phyloP scores from a whole-genome alignment of 1,140 invertebrate species.

The Cydia amplana region DNA sequence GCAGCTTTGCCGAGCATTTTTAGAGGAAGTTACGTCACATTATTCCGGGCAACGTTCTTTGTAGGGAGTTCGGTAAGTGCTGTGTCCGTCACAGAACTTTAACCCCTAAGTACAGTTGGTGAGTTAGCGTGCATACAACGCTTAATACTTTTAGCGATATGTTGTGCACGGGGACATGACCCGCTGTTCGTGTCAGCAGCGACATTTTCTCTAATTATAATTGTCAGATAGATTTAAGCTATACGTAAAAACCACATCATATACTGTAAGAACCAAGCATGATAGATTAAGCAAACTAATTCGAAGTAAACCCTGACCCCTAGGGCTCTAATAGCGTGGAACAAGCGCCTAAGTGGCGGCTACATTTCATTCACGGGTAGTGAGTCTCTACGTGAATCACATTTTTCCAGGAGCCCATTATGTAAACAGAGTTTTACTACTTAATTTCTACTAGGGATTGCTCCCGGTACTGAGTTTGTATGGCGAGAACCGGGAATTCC shows the following conservation, averaged over 20 bases:
- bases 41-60: slow-evolving; percentile 7
- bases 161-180: neutral
- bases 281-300: slow-evolving; percentile 30
- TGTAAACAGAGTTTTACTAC: slow-evolving; percentile 12
- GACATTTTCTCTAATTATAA: neutral
- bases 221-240: neutral
- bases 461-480: no score
- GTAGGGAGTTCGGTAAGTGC: slow-evolving; percentile 5
- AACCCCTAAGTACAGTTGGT: slow-evolving; percentile 16
- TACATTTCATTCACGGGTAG: slow-evolving; percentile 29
- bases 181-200: neutral
- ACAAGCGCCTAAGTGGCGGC: slow-evolving; percentile 26
- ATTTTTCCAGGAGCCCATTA: neutral
- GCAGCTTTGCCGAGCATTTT: slow-evolving; percentile 1
- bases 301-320: slow-evolving; percentile 7
- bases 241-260: neutral
- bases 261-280: neutral
- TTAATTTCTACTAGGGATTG: no score
- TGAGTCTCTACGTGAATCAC: slow-evolving; percentile 7
- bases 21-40: slow-evolving; percentile 16
- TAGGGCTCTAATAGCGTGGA: slow-evolving; percentile 22
- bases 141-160: slow-evolving; percentile 9
- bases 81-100: neutral
- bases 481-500: no score
- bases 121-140: slow-evolving; percentile 4